Percentiles rank a stretch among this genome's conserved stretches.
phyloP scores from a whole-genome alignment of 1,140 invertebrate species.

The Drosophila burlai region DNA sequence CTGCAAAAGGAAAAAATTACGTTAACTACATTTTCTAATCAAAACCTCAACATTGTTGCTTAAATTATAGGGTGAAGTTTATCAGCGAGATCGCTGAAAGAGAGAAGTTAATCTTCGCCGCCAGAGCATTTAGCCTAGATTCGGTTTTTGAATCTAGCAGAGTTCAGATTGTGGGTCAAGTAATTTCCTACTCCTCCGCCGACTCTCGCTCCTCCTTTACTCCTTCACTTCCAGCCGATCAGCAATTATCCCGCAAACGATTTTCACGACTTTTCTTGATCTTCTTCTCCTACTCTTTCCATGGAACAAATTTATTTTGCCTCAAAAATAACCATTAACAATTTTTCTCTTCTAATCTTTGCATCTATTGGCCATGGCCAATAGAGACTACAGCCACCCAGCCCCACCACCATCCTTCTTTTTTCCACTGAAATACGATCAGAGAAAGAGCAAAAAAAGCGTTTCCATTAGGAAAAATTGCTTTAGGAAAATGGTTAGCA shows the following conservation, averaged over 20 bases:
- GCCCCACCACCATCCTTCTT: constrained; percentile 19
- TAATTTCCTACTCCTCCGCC: constrained; percentile 59
- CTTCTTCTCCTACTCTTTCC: constrained; percentile 9
- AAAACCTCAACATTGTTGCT: background rate
- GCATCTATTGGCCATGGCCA: constrained; percentile 58
- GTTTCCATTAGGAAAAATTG: constrained; percentile 75
- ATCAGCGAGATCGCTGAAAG: constrained; percentile 27
- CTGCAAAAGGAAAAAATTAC: background rate
- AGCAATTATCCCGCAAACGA: constrained; percentile 67
- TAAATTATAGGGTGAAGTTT: constrained; percentile 16
- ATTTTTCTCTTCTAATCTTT: constrained; percentile 77
- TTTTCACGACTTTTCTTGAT: constrained; percentile 73
- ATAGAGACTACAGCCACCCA: constrained; percentile 42
- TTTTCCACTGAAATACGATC: constrained; percentile 67
- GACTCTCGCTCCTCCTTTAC: constrained; percentile 10
- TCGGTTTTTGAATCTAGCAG: constrained; percentile 42
- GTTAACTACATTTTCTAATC: background rate
- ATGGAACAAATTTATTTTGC: constrained; percentile 78
- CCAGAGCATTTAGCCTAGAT: constrained; percentile 67
- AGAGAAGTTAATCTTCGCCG: constrained; percentile 50
- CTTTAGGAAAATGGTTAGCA: constrained; percentile 45
- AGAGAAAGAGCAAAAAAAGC: constrained; percentile 23
- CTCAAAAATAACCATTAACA: constrained; percentile 72
- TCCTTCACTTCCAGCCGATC: constrained; percentile 49
- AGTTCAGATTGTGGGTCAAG: constrained; percentile 78